phyloP scores from a whole-genome alignment of 2,797 vertebrate genomes.

The Helicolenus hilgendorfi region DNA sequence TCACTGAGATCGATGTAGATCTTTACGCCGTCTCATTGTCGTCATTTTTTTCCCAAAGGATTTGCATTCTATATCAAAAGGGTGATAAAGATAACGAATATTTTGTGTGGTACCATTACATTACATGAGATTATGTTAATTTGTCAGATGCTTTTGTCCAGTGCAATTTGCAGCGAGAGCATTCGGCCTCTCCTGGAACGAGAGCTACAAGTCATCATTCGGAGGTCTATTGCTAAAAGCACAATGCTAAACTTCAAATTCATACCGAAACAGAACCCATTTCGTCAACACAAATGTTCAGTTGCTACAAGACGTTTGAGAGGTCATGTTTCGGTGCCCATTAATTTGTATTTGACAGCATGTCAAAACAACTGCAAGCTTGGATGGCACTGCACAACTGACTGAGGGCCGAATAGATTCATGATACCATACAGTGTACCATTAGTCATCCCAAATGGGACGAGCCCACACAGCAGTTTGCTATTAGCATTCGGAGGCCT shows the following conservation, averaged over 20 bases:
- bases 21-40: neutral
- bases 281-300: neutral
- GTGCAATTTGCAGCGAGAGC: neutral
- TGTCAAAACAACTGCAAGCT: conserved; percentile 49
- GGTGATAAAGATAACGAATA: neutral
- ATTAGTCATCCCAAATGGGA: conserved; percentile 46
- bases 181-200: neutral
- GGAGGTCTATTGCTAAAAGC: neutral
- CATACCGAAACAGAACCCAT: neutral
- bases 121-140: neutral
- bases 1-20: neutral
- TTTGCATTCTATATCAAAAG: neutral
- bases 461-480: conserved; percentile 24
- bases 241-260: neutral
- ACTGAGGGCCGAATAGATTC: conserved; percentile 20
- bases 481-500: conserved; percentile 74
- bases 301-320: conserved; percentile 3
- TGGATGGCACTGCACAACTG: conserved; percentile 8
- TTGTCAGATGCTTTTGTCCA: neutral
- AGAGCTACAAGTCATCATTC: neutral
- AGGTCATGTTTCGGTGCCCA: conserved; percentile 20
- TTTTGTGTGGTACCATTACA: neutral
- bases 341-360: conserved; percentile 32
- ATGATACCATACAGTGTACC: neutral
- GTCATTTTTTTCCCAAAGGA: neutral